Evolutionary conservation across 2,113 vertebrate genomes (phyloP), one percentile per base, ranked within the genome.

Genomic region (Pampusana beccarii): DNA sequence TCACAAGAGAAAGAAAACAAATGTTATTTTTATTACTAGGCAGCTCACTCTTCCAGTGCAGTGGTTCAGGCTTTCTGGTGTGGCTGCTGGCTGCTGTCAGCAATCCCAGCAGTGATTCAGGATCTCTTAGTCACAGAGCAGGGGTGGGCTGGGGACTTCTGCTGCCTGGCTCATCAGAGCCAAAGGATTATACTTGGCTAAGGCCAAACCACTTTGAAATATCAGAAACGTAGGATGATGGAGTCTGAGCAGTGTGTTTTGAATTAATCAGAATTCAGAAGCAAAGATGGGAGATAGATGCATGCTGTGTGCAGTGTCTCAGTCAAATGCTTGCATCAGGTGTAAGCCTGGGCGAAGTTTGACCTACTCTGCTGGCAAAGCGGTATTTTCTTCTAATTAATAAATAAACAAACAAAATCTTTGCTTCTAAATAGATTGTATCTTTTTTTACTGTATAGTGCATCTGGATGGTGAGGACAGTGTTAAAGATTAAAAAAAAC

Each of bases 1-100:
- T 91, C 85, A 88, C 38, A 77, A 82, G 64, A 62, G 46, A 86
- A 91, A 74, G 38, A 58, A 91, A 93, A 70, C 29, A 84, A 96
- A 86, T 67, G 56, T 69, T 94, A 87, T 75, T 92, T 92, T 65
- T 95, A 72, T 80, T 90, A 82, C 77, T 29, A 80, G 50, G 66
- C 40, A 85, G 54, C 57, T 91, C 2, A 1, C 31, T 75, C 70
- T 93, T 94, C 70, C 66, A 50, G 48, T 77, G 33, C 50, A 80
- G 81, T 0, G 1, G 42, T 64, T 91, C 36, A 33, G 1, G 8
- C 44, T 84, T 94, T 82, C 36, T 94, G 58, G 28, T 94, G 81
- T 77, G 74, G 84, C 48, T 94, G 65, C 57, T 89, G 71, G 31
- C 56, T 92, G 44, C 80, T 91, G 65, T 70, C 80, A 87, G 31